Evolutionary conservation across 2,888 invertebrate genomes (phyloP), one percentile per base, ranked within the genome.

Genomic region (Volucella bombylans): DNA sequence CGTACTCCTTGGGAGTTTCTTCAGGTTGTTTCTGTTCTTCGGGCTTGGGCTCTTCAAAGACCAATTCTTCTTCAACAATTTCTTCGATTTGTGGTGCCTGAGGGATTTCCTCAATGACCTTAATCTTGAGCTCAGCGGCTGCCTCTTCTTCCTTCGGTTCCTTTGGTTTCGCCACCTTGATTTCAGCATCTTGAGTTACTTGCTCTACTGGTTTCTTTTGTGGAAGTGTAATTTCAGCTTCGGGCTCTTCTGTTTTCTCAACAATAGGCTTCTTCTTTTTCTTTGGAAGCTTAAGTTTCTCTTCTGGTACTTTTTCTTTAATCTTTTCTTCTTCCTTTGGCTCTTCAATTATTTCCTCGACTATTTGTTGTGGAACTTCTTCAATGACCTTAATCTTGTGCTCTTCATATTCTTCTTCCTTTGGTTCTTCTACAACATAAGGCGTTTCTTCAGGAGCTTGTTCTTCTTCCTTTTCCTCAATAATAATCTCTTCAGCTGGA

Each of bases 341-440:
- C 50, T 83, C 62, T 50, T 85, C 85, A 10, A 72, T 14, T 39
- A 86, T 41, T 67, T 86, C 81, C 54, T 80, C 71, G n/a, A 78
- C 57, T 8, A 81, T 87, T 8, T 88, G 90, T 45, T 87, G 86
- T 4, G 85, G 80, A 38, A 88, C 54, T 50, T 89, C 88, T 55
- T 88, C 88, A 50, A 88, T 76, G 76, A 89, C 82, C 61, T 87
- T 79, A n/a, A 89, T 88, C 86, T 89, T 89, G 72, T 89, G 89
- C 74, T 89, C 90, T 71, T 90, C 89, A 12, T 89, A 88, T 80
- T 89, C 87, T 18, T 89, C 85, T 87, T 90, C 89, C 74, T 90
- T 89, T 2, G 90, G 82, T 64, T 90, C 89, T 73, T 90, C 87
- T 1, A 89, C 88, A 18, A 89, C 87, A 54, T 88, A 81, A 6